phyloP scores from a whole-genome alignment of 92 coral and sea anemone species.

The Siderastrea siderea region DNA sequence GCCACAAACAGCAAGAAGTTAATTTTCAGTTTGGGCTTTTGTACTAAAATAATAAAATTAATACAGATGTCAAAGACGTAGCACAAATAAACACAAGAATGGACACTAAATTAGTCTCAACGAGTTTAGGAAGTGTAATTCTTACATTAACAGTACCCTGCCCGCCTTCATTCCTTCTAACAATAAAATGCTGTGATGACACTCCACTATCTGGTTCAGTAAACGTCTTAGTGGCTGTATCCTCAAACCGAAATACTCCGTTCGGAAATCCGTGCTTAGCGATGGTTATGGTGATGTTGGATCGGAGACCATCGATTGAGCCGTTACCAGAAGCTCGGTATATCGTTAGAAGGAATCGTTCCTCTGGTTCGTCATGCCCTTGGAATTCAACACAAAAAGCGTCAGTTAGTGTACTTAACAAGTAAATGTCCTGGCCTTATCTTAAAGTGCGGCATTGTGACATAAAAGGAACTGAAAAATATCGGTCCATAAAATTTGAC shows the following conservation, averaged over 20 bases:
- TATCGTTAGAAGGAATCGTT: constrained; percentile 75
- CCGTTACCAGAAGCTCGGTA: constrained; percentile 87
- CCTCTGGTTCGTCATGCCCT: constrained; percentile 87
- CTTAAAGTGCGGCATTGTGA: no score
- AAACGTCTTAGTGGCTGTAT: constrained; percentile 63
- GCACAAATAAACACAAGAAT: no score
- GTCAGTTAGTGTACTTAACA: background rate
- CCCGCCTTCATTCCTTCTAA: constrained; percentile 75
- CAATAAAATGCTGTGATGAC: constrained; percentile 55
- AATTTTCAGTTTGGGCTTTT: no score
- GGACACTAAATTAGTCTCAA: background rate
- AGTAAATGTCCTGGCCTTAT: no score
- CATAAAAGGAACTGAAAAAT: no score
- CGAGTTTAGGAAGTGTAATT: background rate
- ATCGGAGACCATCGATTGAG: constrained; percentile 75
- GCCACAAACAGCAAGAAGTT: no score
- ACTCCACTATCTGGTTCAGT: constrained; percentile 75
- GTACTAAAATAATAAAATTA: no score
- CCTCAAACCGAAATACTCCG: constrained; percentile 87
- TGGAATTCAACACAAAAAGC: background rate
- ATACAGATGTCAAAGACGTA: no score
- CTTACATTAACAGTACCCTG: constrained; percentile 92
- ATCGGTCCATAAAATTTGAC: no score
- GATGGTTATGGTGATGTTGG: constrained; percentile 88
- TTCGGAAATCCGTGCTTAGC: constrained; percentile 93